Evolutionary conservation across 2,113 vertebrate genomes (phyloP).

Genomic region (Podiceps cristatus): DNA sequence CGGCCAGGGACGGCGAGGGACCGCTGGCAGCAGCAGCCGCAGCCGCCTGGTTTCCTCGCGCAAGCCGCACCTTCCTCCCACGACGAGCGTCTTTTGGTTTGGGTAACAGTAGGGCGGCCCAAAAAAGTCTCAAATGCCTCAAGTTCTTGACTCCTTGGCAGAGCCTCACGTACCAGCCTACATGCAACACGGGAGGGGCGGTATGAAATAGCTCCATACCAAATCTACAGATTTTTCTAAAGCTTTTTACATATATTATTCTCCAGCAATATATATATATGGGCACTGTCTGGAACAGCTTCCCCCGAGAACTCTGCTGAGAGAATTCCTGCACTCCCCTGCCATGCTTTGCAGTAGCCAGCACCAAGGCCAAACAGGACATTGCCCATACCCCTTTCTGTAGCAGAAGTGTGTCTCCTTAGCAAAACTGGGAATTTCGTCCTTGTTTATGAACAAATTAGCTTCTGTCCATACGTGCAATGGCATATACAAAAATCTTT

Average conservation of each 20-base stretch:
- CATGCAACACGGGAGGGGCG: rapidly evolving
- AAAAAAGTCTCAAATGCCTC: no score
- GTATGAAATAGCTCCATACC: rapidly evolving
- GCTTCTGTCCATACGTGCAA: background rate
- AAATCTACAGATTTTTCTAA: no score
- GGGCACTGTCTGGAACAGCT: rapidly evolving
- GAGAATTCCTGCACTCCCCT: background rate
- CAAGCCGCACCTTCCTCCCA: rapidly evolving
- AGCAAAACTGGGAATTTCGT: rapidly evolving
- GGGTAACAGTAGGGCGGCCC: rapidly evolving
- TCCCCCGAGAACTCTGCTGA: background rate
- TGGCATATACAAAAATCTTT: background rate
- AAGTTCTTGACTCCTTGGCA: no score
- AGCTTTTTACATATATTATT: background rate
- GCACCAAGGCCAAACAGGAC: background rate
- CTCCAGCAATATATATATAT: background rate
- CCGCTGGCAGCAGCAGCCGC: rapidly evolving
- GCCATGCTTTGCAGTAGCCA: background rate
- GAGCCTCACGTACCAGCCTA: rapidly evolving
- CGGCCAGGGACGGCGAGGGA: background rate
- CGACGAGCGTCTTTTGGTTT: rapidly evolving
- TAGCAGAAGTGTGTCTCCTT: rapidly evolving
- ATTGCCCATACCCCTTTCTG: rapidly evolving
- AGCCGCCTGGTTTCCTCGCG: rapidly evolving
- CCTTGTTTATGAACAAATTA: background rate